Evolutionary conservation across 2,113 vertebrate genomes (phyloP).

Genomic region (Gobiocypris rarus): DNA sequence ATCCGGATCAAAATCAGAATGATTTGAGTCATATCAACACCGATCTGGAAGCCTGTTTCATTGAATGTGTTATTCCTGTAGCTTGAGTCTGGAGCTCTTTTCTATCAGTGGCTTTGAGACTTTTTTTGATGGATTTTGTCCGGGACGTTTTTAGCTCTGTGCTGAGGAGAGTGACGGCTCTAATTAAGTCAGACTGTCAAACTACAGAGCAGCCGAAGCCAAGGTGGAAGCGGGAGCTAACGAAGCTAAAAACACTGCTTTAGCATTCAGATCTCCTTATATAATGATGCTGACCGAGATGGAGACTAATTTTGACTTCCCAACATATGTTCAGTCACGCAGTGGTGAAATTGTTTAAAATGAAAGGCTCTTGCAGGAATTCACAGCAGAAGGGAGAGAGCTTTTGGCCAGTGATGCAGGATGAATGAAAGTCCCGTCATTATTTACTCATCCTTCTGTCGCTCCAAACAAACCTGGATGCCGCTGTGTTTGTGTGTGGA

Average conservation of each 20-base stretch:
- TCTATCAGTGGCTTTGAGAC: background rate
- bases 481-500: background rate
- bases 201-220: background rate
- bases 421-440: background rate
- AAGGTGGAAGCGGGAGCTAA: background rate
- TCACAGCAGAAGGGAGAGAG: background rate
- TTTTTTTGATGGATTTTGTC: background rate
- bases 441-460: background rate
- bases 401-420: background rate
- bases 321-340: constrained; percentile 21
- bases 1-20: background rate
- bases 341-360: constrained; percentile 5
- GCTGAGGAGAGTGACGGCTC: constrained; percentile 2
- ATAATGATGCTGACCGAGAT: background rate
- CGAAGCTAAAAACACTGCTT: background rate
- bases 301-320: background rate
- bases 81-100: background rate
- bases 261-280: background rate
- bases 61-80: background rate
- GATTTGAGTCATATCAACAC: background rate
- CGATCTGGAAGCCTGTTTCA: background rate
- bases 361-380: background rate
- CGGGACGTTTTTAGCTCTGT: background rate
- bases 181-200: constrained; percentile 20
- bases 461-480: background rate